Base-by-base conservation (phyloP, 2,113 vertebrate species). In the Sus scrofa region DNA sequence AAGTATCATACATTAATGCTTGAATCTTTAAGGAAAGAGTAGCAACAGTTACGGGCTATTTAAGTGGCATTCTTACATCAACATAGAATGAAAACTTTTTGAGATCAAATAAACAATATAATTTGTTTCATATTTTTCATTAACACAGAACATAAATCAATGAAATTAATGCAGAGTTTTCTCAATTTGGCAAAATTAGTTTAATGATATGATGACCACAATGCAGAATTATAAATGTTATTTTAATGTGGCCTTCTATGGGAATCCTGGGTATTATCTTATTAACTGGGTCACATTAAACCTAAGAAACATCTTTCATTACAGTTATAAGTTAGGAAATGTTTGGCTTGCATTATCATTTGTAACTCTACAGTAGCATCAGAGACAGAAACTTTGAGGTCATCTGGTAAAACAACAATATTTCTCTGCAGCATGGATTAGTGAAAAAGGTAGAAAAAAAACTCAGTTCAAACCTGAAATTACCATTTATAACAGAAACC, bases 261-360 rank as follows among this genome's bases (percentile, higher is more conserved):
- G 34, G 44, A 58, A 90, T 90, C 6, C 34, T 94, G 7, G 22
- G 27, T 62, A 50, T 60, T 89, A 63, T 67, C 15, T 32, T 96
- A 83, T 58, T 91, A 97, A 94, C 19, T 91, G 10, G 83, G 56
- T 95, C 82, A 96, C n/a, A 62, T 78, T 96, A 94, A 86, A 93
- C 77, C 73, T 95, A 89, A 68, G 88, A 96, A 95, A 82, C 19
- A 79, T 84, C 50, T 88, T 20, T 94, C 9, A 86, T 63, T 65
- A 92, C 34, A 84, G 7, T 93, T 94, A 74, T 4, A 74, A 93
- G 52, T 79, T 73, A 79, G 73, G 27, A 32, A 96, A n/a, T 71
- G 84, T 93, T 95, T 37, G 7, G 18, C 14, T 90, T 68, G 4
- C 34, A 58, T 94, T 94, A 81, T 56, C 7, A 84, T 56, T 11